Base-by-base conservation (phyloP, 2,797 vertebrate genomes). In the Sebastes matsubarae region DNA sequence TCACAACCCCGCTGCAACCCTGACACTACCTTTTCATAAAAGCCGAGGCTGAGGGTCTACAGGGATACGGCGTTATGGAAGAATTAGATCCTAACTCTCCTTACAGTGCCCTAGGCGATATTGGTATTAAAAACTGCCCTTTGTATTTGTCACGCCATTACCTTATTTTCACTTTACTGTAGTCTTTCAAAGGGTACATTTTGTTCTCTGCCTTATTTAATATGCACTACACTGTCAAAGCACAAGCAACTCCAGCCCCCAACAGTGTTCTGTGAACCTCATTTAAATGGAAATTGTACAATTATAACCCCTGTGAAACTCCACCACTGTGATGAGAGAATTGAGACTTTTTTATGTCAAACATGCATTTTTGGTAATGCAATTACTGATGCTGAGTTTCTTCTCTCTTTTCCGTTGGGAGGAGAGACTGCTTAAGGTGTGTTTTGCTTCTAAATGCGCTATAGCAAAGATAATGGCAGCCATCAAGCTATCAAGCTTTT, bases 201-300 rank as follows among this genome's bases (percentile, higher is more conserved):
- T 61, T 76, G 25, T 25, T 4, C 58, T 25, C 42, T 50, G 59
- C 54, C 64, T 71, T 80, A 61, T 75, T 90, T 85, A 81, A 83
- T 84, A 78, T 84, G 85, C 80, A 55, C 30, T 67, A 77, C 88
- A 69, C 68, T 85, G 67, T 86, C 83, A 84, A 83, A 81, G 70
- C 86, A 80, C n/a, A 69, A 79, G 84, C 77, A 86, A 77, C 77
- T 70, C 64, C 75, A 27, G 50, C 61, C 84, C 83, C 86, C 88
- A 75, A 76, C 85, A 34, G 89, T 85, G 88, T 88, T 86, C 73
- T 68, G 59, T 84, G 81, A 87, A 89, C 63, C 90, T 93, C 84
- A 93, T 94, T 94, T 92, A 87, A 93, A 94, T 93, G 88, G 85
- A 93, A 92, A 92, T 93, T 81, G 80, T 89, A 84, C 88, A 92